Evolutionary conservation across 2,797 vertebrate species (phyloP).

Genomic region (Pangasius djambal): DNA sequence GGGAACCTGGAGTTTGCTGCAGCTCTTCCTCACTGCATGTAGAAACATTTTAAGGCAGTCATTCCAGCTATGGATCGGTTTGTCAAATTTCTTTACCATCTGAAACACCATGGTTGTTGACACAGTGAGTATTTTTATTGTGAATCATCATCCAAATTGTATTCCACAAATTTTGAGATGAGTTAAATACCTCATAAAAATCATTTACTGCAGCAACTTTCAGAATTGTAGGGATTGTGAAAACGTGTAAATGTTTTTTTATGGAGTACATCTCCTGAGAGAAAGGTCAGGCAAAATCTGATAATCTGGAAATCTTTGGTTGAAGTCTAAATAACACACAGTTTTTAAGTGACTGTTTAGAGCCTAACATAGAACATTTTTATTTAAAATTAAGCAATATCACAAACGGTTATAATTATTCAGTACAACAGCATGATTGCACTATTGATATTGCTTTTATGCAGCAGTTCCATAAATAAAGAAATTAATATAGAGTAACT

Average conservation of each 20-base stretch:
- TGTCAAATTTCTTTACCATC: conserved; percentile 32
- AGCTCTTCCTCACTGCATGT: conserved; percentile 40
- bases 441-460: not conserved
- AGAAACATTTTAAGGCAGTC: conserved; percentile 53
- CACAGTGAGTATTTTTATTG: conserved; percentile 70
- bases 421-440: not conserved
- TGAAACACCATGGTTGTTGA: conserved; percentile 48
- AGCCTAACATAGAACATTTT: not conserved
- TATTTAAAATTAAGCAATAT: not conserved
- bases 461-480: not conserved
- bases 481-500: not conserved
- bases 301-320: not conserved
- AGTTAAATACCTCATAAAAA: not conserved
- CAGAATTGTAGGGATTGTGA: not conserved
- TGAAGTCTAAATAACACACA: not conserved
- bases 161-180: not conserved
- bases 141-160: not conserved
- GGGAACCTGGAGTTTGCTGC: conserved; percentile 59
- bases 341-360: not conserved
- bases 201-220: not conserved
- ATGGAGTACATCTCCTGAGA: not conserved
- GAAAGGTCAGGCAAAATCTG: not conserved
- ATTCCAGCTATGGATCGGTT: conserved; percentile 49
- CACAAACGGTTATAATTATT: not conserved
- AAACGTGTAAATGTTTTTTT: not conserved